Percentiles rank a stretch among this genome's conserved stretches.
Evolutionary conservation across 2,888 invertebrate species (phyloP).

Genomic region (Patella ulyssiponensis): DNA sequence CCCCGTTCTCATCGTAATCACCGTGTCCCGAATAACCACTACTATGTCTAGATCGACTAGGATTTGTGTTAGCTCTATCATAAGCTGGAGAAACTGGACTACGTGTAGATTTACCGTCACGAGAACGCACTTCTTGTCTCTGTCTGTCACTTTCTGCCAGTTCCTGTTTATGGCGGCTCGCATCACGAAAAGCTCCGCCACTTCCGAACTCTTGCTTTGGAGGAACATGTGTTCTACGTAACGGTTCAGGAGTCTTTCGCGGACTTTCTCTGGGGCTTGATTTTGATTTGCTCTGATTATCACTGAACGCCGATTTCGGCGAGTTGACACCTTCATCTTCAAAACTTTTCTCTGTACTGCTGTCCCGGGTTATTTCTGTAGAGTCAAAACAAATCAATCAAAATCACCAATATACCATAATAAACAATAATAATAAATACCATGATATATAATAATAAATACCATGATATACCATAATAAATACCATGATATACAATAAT

Average conservation of each 20-base stretch:
- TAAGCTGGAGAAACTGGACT: slow-evolving; percentile 4
- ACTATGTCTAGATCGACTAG: neutral
- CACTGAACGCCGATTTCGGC: neutral
- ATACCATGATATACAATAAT: too few relatives aligned
- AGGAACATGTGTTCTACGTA: neutral
- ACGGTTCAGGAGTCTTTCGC: neutral
- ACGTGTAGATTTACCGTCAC: neutral
- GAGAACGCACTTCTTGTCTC: neutral
- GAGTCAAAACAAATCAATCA: too few relatives aligned
- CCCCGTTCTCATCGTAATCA: slow-evolving; percentile 62
- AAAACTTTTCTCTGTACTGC: slow-evolving; percentile 55
- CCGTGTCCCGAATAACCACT: slow-evolving; percentile 10
- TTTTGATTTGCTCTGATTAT: slow-evolving; percentile 1
- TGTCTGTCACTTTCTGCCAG: slow-evolving; percentile 1
- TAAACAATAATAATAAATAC: too few relatives aligned
- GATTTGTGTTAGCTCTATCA: neutral
- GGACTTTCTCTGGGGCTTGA: neutral
- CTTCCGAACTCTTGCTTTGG: neutral
- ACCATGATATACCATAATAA: too few relatives aligned
- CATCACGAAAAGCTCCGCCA: slow-evolving; percentile 4
- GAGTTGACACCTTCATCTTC: slow-evolving; percentile 27
- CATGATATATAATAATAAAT: too few relatives aligned
- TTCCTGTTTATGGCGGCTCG: neutral
- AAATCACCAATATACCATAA: too few relatives aligned
- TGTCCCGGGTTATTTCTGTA: slow-evolving; percentile 64